Base-by-base conservation (phyloP, 1,140 invertebrate species). In the Cherax destructor region DNA sequence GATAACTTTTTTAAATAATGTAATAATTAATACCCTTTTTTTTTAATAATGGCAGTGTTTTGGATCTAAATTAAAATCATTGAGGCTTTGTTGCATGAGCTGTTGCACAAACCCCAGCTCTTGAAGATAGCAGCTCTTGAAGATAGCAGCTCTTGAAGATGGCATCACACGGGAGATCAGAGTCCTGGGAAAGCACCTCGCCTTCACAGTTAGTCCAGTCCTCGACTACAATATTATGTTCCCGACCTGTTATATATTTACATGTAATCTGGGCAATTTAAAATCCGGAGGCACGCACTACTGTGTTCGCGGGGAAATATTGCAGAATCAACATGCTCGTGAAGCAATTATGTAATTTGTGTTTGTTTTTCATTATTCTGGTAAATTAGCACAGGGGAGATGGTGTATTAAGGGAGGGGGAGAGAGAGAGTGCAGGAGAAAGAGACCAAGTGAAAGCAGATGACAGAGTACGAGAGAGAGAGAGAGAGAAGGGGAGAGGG, bases 291-390 rank as follows among this genome's bases (percentile, higher is more conserved):
- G 21, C 24, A 10, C 24, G 69, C 69, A n/a, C 69, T 74, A 5
- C 69, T 74, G 16, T 74, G 69, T 24, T 74, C n/a, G 24, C 24
- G 24, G 69, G 69, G 30, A 74, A 74, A 30, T 74, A 30, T 30
- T 74, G 69, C 69, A 74, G 69, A 74, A 74, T 74, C 69, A 74
- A 74, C 69, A 74, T 30, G 69, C 69, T 74, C 69, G 69, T n/a
- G n/a, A 74, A 30, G 69, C 69, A 74, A 74, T 74, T 74, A 74
- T 74, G 69, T 74, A 74, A 74, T 74, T 24, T 74, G 30, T 74
- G 24, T 74, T 74, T 74, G 69, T 74, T 74, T 74, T 74, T 74
- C 69, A 74, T 74, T 74, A 74, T 74, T 74, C 24, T 74, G 69
- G 69, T 74, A 74, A 74, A 74, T 74, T 74, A 74, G n/a, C 69